These are phyloP conservation scores for Corvus moneduloides DNA, from an alignment of 2,113 vertebrate species.

Conservation along the genomic window DNA sequence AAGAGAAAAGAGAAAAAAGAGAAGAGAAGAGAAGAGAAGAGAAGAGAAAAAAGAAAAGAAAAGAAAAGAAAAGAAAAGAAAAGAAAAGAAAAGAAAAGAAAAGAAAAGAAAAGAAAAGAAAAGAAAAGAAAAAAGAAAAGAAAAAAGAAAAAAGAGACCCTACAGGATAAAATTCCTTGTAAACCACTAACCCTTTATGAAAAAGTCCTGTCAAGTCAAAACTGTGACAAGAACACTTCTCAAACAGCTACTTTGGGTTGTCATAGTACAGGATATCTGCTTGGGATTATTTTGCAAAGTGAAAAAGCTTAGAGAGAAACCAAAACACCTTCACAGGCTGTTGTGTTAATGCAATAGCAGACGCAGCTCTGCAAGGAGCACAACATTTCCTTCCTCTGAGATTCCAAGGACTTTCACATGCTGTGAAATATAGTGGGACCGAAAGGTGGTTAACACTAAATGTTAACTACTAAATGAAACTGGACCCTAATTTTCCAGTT, in stretches of 20 bases:
- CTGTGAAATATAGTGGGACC: neutral
- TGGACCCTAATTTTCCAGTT: neutral
- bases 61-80: too few relatives aligned
- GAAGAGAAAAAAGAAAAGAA: too few relatives aligned
- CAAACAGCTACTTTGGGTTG: neutral
- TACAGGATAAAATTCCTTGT: neutral
- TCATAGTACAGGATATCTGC: neutral
- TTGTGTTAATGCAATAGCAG: neutral
- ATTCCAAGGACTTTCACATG: neutral
- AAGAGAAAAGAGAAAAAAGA: neutral
- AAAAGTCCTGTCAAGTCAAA: neutral
- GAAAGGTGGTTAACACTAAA: neutral
- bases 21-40: accelerated
- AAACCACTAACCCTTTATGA: neutral
- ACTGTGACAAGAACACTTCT: neutral
- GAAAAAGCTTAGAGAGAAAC: neutral
- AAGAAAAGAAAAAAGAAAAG: too few relatives aligned
- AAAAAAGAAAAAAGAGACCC: accelerated
- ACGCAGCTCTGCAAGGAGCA: neutral
- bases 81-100: too few relatives aligned
- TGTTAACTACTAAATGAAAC: neutral
- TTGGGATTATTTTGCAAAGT: neutral
- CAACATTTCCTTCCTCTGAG: neutral
- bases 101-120: accelerated
- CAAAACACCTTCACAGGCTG: neutral